Base-by-base conservation (phyloP, 2,113 vertebrate species). In the Micromys minutus region DNA sequence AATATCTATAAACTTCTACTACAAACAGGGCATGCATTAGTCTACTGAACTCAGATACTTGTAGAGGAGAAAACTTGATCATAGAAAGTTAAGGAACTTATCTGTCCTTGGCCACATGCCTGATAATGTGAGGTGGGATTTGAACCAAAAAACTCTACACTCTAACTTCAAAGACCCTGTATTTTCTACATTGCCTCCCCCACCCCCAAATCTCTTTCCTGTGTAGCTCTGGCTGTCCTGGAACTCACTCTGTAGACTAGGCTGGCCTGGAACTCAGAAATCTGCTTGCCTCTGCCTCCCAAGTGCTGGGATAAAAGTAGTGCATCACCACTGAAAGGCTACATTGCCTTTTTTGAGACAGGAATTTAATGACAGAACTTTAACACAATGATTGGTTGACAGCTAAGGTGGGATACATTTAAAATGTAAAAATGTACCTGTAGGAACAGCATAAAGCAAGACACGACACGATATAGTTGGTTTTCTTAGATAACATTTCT, bases 401-500 rank as follows among this genome's bases (percentile, higher is more conserved):
- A 87, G 34, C 29, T 76, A 61, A 75, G 3, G 34, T 91, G 3
- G 19, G 59, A 90, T 13, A 89, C 57, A 87, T 3, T 76, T 94
- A 21, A 87, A 39, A 21, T 47, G 13, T 69, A 90, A 65, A 77
- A 77, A 89, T 36, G 36, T 24, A 89, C 29, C 76, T 34, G 71
- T 65, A 85, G 9, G 55, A 88, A 83, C 59, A 74, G 13, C 36
- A 84, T 24, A 34, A 50, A 91, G n/a, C 21, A 96, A 94, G 69
- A 75, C 12, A 69, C 45, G 69, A 75, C 12, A 69, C 45, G 88
- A 89, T 89, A 65, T 39, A 84, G 92, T 39, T 85, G 24, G 31
- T 67, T 75, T 92, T 45, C 47, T 85, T 85, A 71, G 12, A 65
- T 91, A 74, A 91, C 80, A 87, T 81, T 94, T 95, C 29, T 47